Conservation (phyloP, 1,140 invertebrate genomes). For the Ladona fulva region DNA sequence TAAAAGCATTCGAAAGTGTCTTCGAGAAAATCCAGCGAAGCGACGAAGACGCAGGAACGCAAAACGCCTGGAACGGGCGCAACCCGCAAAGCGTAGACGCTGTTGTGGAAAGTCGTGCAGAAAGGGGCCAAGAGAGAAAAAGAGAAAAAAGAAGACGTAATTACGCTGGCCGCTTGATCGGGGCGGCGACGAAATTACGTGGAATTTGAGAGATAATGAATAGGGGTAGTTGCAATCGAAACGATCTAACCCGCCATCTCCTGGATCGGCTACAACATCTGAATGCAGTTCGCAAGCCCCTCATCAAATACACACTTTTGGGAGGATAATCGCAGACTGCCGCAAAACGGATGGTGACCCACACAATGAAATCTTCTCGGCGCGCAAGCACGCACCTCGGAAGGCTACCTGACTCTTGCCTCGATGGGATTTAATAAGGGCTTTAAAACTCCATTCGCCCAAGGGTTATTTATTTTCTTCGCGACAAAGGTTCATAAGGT, state of each 20-base stretch:
- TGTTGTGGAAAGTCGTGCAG: neutral
- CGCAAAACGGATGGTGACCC: neutral
- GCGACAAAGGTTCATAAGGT: too few relatives aligned
- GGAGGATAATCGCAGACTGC: neutral
- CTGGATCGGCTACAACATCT: neutral
- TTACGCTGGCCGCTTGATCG: neutral
- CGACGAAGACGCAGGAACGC: too few relatives aligned
- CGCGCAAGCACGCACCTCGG: too few relatives aligned
- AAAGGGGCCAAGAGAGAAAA: too few relatives aligned
- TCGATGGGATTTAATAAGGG: too few relatives aligned
- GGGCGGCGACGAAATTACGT: neutral
- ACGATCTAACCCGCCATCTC: neutral
- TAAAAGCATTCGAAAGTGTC: too few relatives aligned
- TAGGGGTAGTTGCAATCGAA: neutral
- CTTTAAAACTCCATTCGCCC: too few relatives aligned
- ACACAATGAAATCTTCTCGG: too few relatives aligned
- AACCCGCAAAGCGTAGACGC: neutral
- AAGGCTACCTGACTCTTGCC: too few relatives aligned
- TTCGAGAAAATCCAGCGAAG: too few relatives aligned
- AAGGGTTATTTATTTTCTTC: too few relatives aligned
- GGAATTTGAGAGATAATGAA: slow-evolving; percentile 1
- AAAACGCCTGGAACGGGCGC: neutral
- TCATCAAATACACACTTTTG: neutral
- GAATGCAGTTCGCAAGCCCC: neutral
- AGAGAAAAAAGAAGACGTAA: too few relatives aligned